phyloP scores from a whole-genome alignment of 1,140 invertebrate species.

The Achatina immaculata region DNA sequence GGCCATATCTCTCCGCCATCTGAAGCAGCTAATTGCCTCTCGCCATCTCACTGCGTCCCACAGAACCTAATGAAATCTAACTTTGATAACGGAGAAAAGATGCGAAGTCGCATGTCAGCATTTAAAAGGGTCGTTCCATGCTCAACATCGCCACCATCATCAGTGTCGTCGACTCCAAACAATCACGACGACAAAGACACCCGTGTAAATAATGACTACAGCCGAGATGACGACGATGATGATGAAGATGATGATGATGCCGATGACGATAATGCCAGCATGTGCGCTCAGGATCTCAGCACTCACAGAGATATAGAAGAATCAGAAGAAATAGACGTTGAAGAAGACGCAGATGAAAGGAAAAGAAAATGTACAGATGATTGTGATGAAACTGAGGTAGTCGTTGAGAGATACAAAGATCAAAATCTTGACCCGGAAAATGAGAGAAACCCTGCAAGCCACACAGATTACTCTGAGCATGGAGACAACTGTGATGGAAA shows the following conservation, averaged over 20 bases:
- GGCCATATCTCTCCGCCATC: slow-evolving; percentile 10
- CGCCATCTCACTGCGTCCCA: not conserved
- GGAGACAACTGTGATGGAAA: not conserved
- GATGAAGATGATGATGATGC: slow-evolving; percentile 39
- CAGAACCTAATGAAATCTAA: slow-evolving; percentile 23
- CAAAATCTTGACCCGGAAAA: not conserved
- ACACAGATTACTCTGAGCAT: not conserved
- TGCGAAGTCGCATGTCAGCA: slow-evolving; percentile 44
- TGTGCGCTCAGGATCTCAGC: slow-evolving; percentile 36
- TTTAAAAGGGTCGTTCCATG: slow-evolving; percentile 45
- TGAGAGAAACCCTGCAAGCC: not conserved
- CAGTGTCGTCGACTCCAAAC: not conserved
- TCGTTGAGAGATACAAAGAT: not conserved
- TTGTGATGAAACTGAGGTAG: slow-evolving; percentile 14
- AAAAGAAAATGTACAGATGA: slow-evolving; percentile 12
- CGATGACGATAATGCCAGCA: slow-evolving; percentile 36
- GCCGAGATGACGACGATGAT: slow-evolving; percentile 25
- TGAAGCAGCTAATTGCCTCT: not conserved
- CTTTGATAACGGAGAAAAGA: slow-evolving; percentile 1
- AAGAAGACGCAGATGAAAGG: slow-evolving; percentile 38
- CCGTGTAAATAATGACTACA: not conserved
- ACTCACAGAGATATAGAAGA: slow-evolving; percentile 41
- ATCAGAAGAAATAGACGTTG: slow-evolving; percentile 50
- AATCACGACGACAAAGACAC: slow-evolving; percentile 7
- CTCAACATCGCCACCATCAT: slow-evolving; percentile 10